These are phyloP conservation scores for Eurystomus gularis DNA, from an alignment of 2,113 vertebrate species.

Conservation along the genomic window DNA sequence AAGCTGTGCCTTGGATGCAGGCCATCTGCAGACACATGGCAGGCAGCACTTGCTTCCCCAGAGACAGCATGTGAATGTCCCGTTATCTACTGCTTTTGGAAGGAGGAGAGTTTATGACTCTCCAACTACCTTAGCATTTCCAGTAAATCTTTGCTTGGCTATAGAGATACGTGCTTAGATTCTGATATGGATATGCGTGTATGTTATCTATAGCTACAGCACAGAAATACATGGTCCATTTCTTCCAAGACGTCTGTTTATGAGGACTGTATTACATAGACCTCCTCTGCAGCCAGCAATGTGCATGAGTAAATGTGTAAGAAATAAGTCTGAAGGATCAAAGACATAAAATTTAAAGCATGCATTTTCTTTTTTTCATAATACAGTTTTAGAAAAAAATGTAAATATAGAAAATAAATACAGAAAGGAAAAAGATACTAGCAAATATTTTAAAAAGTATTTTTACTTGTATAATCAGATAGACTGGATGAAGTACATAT, in stretches of 20 bases:
- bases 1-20: background rate
- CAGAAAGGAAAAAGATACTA: background rate
- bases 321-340: background rate
- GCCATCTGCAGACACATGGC: background rate
- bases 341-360: background rate
- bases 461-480: background rate
- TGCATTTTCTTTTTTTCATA: background rate
- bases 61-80: background rate
- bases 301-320: background rate
- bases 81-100: background rate
- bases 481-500: background rate
- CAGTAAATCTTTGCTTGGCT: background rate
- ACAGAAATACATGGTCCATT: background rate
- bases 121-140: background rate
- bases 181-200: rapidly evolving
- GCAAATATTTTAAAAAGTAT: background rate
- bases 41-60: background rate
- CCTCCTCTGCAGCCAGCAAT: background rate
- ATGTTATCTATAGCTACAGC: background rate
- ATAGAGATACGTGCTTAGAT: background rate
- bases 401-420: background rate
- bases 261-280: background rate
- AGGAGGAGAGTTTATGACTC: background rate
- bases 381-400: rapidly evolving
- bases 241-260: background rate